A percentile compares a stretch with the other conserved stretches of the same genome.
These are phyloP conservation scores for Apodemus speciosus DNA, from an alignment of 2,113 vertebrate genomes.

Conservation along the genomic window DNA sequence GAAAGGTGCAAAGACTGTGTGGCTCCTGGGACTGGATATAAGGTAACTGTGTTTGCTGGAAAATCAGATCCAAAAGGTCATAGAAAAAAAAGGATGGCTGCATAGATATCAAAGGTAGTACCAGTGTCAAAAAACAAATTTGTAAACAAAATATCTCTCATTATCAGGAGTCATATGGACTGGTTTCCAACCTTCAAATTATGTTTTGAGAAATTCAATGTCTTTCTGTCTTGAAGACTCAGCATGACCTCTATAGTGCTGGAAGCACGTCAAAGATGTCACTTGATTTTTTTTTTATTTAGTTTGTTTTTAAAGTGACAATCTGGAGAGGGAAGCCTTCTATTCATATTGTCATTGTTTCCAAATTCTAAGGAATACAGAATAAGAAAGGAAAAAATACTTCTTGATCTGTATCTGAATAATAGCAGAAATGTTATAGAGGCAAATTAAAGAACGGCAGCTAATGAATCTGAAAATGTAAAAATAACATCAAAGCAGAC, in stretches of 20 bases:
- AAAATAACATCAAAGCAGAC: constrained; percentile 33
- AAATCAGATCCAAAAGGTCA: constrained; percentile 67
- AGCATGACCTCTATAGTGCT: neutral
- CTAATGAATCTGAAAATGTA: constrained; percentile 22
- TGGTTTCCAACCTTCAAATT: constrained; percentile 18
- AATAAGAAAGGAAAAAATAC: neutral
- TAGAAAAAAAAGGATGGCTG: constrained; percentile 19
- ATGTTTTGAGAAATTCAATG: neutral
- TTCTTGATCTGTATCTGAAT: constrained; percentile 12
- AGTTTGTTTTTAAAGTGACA: neutral
- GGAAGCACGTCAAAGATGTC: neutral
- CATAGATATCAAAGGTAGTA: constrained; percentile 41
- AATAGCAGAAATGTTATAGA: neutral
- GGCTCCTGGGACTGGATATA: constrained; percentile 56
- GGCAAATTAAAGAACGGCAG: constrained; percentile 8
- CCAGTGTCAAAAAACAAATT: constrained; percentile 11
- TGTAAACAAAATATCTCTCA: constrained; percentile 19
- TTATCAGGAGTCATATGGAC: neutral
- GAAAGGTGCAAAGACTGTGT: constrained; percentile 40
- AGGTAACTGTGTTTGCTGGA: constrained; percentile 46
- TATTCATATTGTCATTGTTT: neutral
- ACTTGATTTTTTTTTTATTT: neutral
- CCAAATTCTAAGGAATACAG: neutral
- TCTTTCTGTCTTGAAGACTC: neutral
- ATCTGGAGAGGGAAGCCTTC: neutral